Percentiles rank a stretch among this genome's conserved stretches.
Conservation (phyloP, 2,888 invertebrate species). For the Hypercompe scribonia region DNA sequence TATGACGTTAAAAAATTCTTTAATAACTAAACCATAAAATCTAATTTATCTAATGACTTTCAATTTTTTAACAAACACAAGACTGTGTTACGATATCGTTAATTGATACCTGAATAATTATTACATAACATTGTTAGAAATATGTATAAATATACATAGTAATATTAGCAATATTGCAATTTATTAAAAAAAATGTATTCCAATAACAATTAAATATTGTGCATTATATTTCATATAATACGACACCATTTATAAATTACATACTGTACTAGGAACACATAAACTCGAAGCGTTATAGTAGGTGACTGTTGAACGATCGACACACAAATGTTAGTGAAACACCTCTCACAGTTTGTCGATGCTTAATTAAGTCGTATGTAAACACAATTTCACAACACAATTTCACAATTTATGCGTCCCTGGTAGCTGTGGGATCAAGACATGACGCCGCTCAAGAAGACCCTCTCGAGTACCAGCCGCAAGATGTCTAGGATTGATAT, state of each 20-base stretch:
- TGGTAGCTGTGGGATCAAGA: conserved; percentile 95
- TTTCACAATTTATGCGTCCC: conserved; percentile 68
- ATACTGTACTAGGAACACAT: conserved; percentile 51
- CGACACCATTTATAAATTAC: background rate
- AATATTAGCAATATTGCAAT: background rate
- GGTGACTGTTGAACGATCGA: conserved; percentile 1
- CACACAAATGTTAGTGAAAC: background rate
- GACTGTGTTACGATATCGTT: background rate
- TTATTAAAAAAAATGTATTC: background rate
- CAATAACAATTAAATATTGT: conserved; percentile 3
- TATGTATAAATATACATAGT: too few relatives aligned
- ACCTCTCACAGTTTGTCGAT: conserved; percentile 8
- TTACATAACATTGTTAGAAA: background rate
- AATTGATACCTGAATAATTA: background rate
- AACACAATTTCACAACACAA: conserved; percentile 61
- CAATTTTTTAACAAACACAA: background rate
- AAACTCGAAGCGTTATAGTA: conserved; percentile 31
- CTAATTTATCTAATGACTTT: background rate
- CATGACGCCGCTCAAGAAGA: conserved; percentile 94
- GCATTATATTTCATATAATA: background rate
- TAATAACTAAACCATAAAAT: background rate
- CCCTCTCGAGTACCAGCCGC: conserved; percentile 91
- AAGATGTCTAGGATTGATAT: conserved; percentile 94
- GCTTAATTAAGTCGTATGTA: conserved; percentile 13
- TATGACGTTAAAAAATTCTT: background rate